A percentile compares a stretch with the other conserved stretches of the same genome.
Evolutionary conservation across 2,888 invertebrate genomes (phyloP).

Genomic region (Aspidapion aeneum): DNA sequence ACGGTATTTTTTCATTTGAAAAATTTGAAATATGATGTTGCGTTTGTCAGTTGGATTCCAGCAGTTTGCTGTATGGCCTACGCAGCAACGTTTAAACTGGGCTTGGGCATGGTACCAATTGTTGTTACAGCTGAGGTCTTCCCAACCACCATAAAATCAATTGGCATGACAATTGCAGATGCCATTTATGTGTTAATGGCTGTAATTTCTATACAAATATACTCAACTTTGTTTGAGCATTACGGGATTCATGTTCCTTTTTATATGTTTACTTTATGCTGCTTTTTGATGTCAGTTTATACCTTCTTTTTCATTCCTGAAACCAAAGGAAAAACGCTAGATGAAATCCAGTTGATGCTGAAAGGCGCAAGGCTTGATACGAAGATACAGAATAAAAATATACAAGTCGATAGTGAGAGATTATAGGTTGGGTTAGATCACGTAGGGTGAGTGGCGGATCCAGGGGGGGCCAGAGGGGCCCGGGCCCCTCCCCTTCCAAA

Average conservation of each 20-base stretch:
- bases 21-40: constrained; percentile 33
- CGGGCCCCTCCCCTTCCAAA: too few species aligned
- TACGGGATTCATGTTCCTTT: constrained; percentile 43
- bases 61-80: constrained; percentile 42
- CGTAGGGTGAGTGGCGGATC: too few species aligned
- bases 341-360: constrained; percentile 36
- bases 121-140: constrained; percentile 46
- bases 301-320: constrained; percentile 29
- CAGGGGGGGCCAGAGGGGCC: too few species aligned
- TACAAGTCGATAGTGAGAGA: too few species aligned
- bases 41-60: constrained; percentile 42
- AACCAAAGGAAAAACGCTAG: constrained; percentile 38
- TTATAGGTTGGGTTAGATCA: too few species aligned
- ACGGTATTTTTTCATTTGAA: constrained; percentile 43
- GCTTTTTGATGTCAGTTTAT: constrained; percentile 23
- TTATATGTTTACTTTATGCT: constrained; percentile 35
- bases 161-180: constrained; percentile 45
- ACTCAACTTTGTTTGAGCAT: constrained; percentile 32
- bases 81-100: constrained; percentile 42
- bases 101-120: constrained; percentile 45
- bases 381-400: too few species aligned
- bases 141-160: constrained; percentile 45
- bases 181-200: constrained; percentile 41
- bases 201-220: constrained; percentile 39
- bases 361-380: too few species aligned